Conservation (phyloP, 2,888 invertebrate genomes). For the Heliconius sara region DNA sequence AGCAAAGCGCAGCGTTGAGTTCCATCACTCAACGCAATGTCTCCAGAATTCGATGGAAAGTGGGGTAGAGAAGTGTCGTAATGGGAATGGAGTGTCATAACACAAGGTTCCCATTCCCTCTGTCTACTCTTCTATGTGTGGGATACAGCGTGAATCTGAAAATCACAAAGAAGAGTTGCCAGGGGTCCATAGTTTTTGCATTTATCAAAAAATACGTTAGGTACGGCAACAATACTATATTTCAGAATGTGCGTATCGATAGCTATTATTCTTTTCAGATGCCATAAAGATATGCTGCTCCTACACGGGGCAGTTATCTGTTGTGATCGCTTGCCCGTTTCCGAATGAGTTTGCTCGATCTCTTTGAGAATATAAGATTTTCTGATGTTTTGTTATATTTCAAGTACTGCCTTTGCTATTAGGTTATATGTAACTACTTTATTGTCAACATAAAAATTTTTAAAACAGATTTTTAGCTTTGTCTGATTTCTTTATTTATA, state of each 20-base stretch:
- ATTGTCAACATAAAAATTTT: conserved; percentile 17
- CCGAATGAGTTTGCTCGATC: conserved; percentile 64
- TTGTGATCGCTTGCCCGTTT: conserved; percentile 70
- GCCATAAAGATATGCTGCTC: conserved; percentile 74
- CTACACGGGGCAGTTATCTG: conserved; percentile 64
- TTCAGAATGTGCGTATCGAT: conserved; percentile 75
- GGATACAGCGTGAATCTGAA: neutral
- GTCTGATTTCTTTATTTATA: too few relatives aligned
- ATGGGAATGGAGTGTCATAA: too few relatives aligned
- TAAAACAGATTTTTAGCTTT: too few relatives aligned
- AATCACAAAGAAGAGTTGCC: conserved; percentile 59
- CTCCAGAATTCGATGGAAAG: too few relatives aligned
- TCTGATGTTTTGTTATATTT: conserved; percentile 32
- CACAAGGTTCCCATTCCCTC: too few relatives aligned
- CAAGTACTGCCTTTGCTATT: conserved; percentile 24
- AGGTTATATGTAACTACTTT: neutral
- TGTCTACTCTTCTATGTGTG: too few relatives aligned
- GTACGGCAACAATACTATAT: conserved; percentile 69
- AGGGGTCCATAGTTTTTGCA: conserved; percentile 57
- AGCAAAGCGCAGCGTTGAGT: too few relatives aligned
- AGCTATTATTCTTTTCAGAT: conserved; percentile 76
- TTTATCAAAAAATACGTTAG: conserved; percentile 70
- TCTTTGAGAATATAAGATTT: conserved; percentile 48
- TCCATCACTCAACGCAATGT: too few relatives aligned
- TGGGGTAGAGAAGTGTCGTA: too few relatives aligned